These are phyloP conservation scores for Rhabdornis inornatus DNA, from an alignment of 2,113 vertebrate genomes.

Conservation along the genomic window DNA sequence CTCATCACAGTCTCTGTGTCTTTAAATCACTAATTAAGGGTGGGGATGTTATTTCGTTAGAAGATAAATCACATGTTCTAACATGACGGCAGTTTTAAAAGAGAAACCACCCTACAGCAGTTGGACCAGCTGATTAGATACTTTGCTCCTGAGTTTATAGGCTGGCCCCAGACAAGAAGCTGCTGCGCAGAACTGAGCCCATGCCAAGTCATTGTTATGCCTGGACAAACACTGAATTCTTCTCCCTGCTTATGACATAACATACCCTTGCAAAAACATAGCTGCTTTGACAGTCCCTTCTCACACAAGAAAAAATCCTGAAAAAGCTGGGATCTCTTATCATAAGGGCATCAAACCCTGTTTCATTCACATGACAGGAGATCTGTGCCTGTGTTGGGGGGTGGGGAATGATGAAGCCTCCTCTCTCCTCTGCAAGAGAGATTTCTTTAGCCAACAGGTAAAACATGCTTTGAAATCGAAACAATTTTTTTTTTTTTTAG, in stretches of 20 bases:
- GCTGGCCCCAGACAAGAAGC: conserved; percentile 11
- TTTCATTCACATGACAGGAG: neutral
- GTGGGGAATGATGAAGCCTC: neutral
- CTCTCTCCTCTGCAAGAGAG: neutral
- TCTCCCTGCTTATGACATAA: neutral
- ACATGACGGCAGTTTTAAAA: conserved; percentile 31
- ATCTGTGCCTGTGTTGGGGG: neutral
- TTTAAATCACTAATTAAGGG: neutral
- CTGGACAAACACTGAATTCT: neutral
- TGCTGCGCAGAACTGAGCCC: neutral
- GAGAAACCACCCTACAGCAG: conserved; percentile 21
- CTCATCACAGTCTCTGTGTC: neutral
- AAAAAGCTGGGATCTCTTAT: neutral
- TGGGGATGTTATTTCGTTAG: conserved; percentile 22
- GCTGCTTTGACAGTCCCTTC: neutral
- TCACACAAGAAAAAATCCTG: neutral
- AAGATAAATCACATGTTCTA: conserved; percentile 31
- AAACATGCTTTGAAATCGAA: neutral
- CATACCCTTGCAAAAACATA: neutral
- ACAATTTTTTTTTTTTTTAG: neutral
- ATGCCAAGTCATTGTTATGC: conserved; percentile 25
- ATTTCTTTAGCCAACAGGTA: neutral
- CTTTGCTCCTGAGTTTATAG: conserved; percentile 1
- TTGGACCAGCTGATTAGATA: conserved; percentile 2
- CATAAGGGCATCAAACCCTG: neutral